A percentile compares a stretch with the other conserved stretches of the same genome.
Conservation (phyloP, 2,888 invertebrate species). For the Lasioglossum villosulum region DNA sequence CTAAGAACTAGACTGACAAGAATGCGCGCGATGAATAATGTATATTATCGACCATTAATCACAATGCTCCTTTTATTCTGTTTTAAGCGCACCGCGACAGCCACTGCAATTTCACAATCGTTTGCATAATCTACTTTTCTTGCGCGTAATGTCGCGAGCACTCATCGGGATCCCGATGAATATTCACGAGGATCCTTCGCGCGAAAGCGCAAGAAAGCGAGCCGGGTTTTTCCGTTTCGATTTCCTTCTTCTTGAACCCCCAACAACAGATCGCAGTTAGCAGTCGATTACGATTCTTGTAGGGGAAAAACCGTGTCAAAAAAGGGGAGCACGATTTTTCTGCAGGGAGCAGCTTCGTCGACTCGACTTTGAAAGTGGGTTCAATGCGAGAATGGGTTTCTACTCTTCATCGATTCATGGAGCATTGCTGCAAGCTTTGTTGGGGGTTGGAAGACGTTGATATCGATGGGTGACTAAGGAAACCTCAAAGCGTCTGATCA, state of each 20-base stretch:
- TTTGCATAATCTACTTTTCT: constrained; percentile 63
- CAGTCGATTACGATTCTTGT: neutral
- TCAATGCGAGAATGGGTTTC: too few species aligned
- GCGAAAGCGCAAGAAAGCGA: constrained; percentile 29
- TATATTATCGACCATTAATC: constrained; percentile 67
- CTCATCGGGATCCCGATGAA: neutral
- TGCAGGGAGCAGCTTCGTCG: neutral
- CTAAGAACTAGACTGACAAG: constrained; percentile 61
- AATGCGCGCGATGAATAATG: constrained; percentile 68
- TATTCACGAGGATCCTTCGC: constrained; percentile 24
- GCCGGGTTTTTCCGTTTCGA: neutral
- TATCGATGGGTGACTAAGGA: neutral
- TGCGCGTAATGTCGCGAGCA: constrained; percentile 2
- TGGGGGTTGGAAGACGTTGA: neutral
- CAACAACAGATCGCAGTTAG: neutral
- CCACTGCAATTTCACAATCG: constrained; percentile 66
- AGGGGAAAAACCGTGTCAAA: neutral
- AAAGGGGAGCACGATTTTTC: neutral
- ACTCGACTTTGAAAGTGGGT: neutral
- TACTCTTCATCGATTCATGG: neutral
- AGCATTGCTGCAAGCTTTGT: neutral
- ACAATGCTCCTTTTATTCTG: constrained; percentile 60
- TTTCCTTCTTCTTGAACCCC: constrained; percentile 6
- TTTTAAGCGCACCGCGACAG: constrained; percentile 61
- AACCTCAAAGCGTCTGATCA: neutral